Evolutionary conservation across 2,888 invertebrate genomes (phyloP), one percentile per base, ranked within the genome.

Genomic region (Drosophila macrospina): DNA sequence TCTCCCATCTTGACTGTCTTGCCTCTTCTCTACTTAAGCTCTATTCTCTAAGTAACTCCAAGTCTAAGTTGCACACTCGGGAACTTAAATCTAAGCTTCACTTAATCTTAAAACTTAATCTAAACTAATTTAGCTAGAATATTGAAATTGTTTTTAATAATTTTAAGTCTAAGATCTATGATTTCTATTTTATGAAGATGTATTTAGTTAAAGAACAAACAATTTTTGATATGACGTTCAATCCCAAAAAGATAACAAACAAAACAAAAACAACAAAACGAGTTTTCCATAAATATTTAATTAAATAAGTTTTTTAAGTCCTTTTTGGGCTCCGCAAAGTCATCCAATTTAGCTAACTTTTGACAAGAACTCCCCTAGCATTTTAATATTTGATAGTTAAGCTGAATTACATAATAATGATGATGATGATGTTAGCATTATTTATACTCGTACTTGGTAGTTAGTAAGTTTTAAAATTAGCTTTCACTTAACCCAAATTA

Each of bases 111-210:
- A 32, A n/a, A 47, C 32, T 15, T 32, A 47, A 47, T 20, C 47
- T 47, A 10, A 76, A 69, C 63, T 83, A 86, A 79, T 73, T 87
- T 86, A 86, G 85, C 75, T 86, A 86, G 85, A 82, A 86, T 86
- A 86, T 85, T 79, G 65, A 77, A 86, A 89, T 86, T 89, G 73
- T 88, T 89, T 84, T 76, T 69, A 51, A 51, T 74, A 86, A 62
- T 34, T 44, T 60, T 52, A 50, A 56, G 60, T 55, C 28, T 76
- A 80, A 78, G 67, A 47, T 0, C 5, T 62, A 67, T 71, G 15
- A 67, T 70, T 83, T 77, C 10, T 45, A 45, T 51, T 76, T 59
- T n/a, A 34, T 44, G 32, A 61, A n/a, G 6, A 45, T 61, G 60
- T 75, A 65, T 77, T 82, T 85, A 69, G 83, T 72, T 71, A 67